Evolutionary conservation across 1,140 invertebrate genomes (phyloP).

Genomic region (Tetramorium simillimum): DNA sequence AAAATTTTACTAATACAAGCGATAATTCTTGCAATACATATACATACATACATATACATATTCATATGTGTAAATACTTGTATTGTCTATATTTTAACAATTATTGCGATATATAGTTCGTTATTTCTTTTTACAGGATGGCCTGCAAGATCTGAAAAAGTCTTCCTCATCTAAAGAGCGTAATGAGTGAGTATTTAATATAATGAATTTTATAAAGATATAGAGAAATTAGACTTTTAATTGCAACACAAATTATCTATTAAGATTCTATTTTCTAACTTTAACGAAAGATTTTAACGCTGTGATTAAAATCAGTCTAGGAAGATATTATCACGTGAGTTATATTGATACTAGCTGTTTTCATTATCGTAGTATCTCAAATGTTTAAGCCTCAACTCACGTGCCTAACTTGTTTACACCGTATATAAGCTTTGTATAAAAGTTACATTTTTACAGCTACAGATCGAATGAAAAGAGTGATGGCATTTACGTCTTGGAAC

Average conservation of each 20-base stretch:
- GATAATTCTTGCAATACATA: too few species aligned
- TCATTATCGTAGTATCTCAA: background rate
- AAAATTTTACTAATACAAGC: background rate
- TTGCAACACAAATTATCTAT: background rate
- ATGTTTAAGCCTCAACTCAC: background rate
- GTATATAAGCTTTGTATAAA: background rate
- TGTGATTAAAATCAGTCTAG: background rate
- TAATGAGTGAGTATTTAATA: constrained; percentile 42
- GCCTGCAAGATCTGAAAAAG: constrained; percentile 70
- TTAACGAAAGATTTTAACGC: background rate
- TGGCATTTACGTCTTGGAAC: constrained; percentile 82
- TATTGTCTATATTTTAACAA: background rate
- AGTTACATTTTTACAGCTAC: constrained; percentile 67
- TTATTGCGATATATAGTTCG: background rate
- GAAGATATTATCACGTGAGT: background rate
- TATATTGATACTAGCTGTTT: background rate
- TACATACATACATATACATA: too few species aligned
- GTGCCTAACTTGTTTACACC: background rate
- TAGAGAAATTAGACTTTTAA: background rate
- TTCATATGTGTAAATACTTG: background rate
- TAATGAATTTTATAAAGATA: background rate
- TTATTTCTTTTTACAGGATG: constrained; percentile 71
- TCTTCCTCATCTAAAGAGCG: constrained; percentile 48
- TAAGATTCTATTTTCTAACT: background rate
- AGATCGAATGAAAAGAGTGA: constrained; percentile 67